A percentile compares a stretch with the other conserved stretches of the same genome.
Conservation (phyloP, 2,797 vertebrate genomes). For the Cyclopterus lumpus region DNA sequence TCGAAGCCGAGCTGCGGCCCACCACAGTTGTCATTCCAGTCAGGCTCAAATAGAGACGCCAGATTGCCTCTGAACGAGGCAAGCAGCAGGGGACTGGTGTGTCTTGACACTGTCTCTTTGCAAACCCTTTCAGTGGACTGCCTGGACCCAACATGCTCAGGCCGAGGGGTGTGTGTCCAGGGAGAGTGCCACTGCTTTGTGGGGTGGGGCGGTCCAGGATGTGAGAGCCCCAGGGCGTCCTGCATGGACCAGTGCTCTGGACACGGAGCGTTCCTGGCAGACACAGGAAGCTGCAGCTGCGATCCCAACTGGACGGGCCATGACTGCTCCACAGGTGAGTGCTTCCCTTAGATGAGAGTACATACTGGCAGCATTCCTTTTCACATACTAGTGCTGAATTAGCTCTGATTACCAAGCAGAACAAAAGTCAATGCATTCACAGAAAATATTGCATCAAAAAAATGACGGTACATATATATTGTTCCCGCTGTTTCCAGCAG, state of each 20-base stretch:
- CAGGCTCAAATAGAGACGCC: conserved; percentile 41
- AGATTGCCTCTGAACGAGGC: conserved; percentile 43
- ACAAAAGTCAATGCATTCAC: not conserved
- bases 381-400: conserved; percentile 15
- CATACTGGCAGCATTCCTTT: conserved; percentile 36
- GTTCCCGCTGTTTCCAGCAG: not conserved
- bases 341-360: conserved; percentile 38
- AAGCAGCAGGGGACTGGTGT: conserved; percentile 61
- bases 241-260: conserved; percentile 98
- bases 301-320: conserved; percentile 97
- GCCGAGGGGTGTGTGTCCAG: conserved; percentile 94
- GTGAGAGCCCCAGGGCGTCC: conserved; percentile 92
- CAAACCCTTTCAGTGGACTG: conserved; percentile 91
- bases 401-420: conserved; percentile 20
- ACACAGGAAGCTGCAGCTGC: conserved; percentile 93
- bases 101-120: conserved; percentile 56
- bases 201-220: conserved; percentile 96
- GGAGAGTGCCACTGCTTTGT: conserved; percentile 97
- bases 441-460: not conserved
- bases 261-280: conserved; percentile 92
- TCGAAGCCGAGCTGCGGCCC: conserved; percentile 34
- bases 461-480: too few relatives aligned
- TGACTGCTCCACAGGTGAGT: conserved; percentile 94
- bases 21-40: conserved; percentile 44
- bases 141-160: conserved; percentile 95